These are phyloP conservation scores for Garrulus glandarius DNA, from an alignment of 2,797 vertebrate genomes.

Conservation along the genomic window DNA sequence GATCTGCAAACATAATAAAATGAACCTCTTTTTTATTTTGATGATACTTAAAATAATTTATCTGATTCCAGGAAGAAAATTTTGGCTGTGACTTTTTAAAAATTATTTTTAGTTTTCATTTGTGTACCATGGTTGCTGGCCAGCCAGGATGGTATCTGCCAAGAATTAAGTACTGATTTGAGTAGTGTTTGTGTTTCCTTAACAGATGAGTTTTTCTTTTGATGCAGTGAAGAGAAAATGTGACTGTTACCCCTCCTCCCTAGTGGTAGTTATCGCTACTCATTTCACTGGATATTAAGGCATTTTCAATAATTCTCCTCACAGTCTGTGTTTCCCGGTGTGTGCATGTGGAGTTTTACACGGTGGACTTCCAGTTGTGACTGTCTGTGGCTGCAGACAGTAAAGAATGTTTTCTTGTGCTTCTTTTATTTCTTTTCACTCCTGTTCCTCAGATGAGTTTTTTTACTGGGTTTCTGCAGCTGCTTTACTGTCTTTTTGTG, in stretches of 20 bases:
- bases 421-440: background rate
- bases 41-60: background rate
- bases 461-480: background rate
- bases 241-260: background rate
- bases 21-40: background rate
- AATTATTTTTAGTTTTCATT: background rate
- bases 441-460: background rate
- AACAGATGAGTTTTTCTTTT: background rate
- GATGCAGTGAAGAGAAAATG: background rate
- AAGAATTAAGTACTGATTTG: background rate
- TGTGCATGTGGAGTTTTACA: background rate
- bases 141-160: background rate
- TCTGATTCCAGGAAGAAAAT: background rate
- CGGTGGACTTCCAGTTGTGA: background rate
- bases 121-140: background rate
- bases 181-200: background rate
- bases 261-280: background rate
- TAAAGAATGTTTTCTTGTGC: background rate
- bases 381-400: background rate
- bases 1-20: background rate
- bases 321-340: fast-evolving
- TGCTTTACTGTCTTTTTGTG: background rate
- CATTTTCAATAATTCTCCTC: background rate
- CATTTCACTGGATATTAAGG: background rate
- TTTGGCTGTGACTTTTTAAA: background rate